Conservation (phyloP, 2,797 vertebrate genomes). For the Sebastes cheni region DNA sequence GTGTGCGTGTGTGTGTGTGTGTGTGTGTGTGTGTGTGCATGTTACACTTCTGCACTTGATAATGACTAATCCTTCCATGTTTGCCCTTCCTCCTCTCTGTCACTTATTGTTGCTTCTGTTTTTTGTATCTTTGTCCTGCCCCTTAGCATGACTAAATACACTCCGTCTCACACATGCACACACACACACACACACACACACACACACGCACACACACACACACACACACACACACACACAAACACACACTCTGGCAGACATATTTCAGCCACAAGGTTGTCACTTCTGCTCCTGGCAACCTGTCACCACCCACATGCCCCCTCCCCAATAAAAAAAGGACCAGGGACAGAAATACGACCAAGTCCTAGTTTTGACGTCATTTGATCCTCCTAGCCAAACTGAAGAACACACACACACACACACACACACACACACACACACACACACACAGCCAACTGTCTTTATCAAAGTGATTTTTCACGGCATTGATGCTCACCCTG, state of each 20-base stretch:
- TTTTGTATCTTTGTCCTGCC: slow-evolving; percentile 72
- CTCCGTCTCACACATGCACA: slow-evolving; percentile 24
- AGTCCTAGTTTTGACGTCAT: slow-evolving; percentile 38
- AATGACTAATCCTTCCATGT: slow-evolving; percentile 53
- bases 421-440: too few species aligned
- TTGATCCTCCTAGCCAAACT: slow-evolving; percentile 21
- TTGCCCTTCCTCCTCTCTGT: slow-evolving; percentile 56
- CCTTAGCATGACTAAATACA: slow-evolving; percentile 72
- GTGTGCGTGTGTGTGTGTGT: too few species aligned
- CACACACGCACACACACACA: neutral
- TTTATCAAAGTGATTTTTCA: slow-evolving; percentile 45
- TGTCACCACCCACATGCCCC: slow-evolving; percentile 38
- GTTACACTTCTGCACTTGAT: slow-evolving; percentile 37
- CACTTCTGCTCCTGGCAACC: slow-evolving; percentile 54
- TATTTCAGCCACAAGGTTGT: slow-evolving; percentile 64
- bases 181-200: slow-evolving; percentile 11
- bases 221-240: slow-evolving; percentile 8
- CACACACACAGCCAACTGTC: neutral
- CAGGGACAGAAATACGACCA: slow-evolving; percentile 48
- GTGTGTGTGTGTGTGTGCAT: neutral
- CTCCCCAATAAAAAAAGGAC: slow-evolving; percentile 2
- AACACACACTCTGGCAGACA: slow-evolving; percentile 39
- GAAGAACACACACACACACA: neutral
- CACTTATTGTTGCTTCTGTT: slow-evolving; percentile 69
- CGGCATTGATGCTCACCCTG: neutral